phyloP scores from a whole-genome alignment of 2,113 vertebrate species.

The Coptodon rendalli region DNA sequence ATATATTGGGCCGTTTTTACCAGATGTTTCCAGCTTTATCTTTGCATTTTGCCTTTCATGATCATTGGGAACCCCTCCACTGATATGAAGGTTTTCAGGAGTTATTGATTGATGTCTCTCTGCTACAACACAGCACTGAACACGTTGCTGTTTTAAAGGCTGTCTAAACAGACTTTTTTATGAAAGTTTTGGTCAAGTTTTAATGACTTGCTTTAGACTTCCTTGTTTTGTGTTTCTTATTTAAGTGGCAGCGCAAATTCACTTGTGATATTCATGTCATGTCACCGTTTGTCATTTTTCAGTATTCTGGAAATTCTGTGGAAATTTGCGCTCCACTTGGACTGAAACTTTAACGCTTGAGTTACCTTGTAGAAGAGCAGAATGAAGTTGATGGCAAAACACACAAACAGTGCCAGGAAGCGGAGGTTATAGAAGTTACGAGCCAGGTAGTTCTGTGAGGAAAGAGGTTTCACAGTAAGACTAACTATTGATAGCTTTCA shows the following conservation, averaged over 20 bases:
- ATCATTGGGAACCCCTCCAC: background rate
- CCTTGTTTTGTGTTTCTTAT: background rate
- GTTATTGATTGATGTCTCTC: background rate
- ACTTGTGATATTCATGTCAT: background rate
- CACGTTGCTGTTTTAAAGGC: background rate
- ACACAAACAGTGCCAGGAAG: constrained; percentile 92
- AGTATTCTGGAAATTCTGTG: background rate
- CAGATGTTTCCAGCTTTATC: background rate
- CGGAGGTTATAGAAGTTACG: constrained; percentile 98
- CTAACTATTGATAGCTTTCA: background rate
- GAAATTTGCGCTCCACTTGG: background rate
- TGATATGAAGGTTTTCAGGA: background rate
- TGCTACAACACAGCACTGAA: background rate
- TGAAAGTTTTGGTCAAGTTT: background rate
- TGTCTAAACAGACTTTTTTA: background rate
- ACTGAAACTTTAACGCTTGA: background rate
- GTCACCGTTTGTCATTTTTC: background rate
- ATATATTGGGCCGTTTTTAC: background rate
- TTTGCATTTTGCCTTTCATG: background rate
- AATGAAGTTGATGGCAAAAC: constrained; percentile 98
- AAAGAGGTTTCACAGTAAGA: background rate
- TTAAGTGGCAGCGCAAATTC: background rate
- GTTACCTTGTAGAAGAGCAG: constrained; percentile 98
- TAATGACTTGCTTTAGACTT: background rate
- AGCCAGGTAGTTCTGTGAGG: constrained; percentile 88